Percentiles rank a stretch among this genome's conserved stretches.
Conservation (phyloP, 2,113 vertebrate species). For the Anarhynchus alexandrinus region DNA sequence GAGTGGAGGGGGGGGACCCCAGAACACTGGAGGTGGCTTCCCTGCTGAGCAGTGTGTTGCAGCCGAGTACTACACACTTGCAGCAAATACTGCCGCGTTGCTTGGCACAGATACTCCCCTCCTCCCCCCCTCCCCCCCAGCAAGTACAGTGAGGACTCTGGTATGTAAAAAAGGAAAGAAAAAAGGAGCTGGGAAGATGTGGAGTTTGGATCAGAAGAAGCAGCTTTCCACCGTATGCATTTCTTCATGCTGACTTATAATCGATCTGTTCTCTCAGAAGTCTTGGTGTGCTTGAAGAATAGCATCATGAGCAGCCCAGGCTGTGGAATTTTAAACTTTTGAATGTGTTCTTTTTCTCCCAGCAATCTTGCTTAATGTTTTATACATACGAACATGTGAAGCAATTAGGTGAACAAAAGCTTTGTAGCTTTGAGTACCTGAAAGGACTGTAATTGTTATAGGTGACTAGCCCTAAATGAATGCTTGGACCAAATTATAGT, state of each 20-base stretch:
- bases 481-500: background rate
- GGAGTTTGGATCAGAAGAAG: background rate
- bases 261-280: background rate
- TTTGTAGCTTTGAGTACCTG: background rate
- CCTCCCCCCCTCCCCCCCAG: no score
- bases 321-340: background rate
- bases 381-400: background rate
- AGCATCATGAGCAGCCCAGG: background rate
- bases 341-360: background rate
- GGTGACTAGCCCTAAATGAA: background rate
- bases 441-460: background rate
- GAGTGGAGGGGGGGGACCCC: background rate
- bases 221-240: background rate
- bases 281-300: background rate
- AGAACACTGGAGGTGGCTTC: rapidly evolving
- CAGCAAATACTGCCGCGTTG: rapidly evolving
- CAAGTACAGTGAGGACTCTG: background rate
- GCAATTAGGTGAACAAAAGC: background rate
- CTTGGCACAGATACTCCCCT: background rate
- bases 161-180: background rate
- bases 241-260: background rate
- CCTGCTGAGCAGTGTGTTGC: background rate
- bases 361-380: background rate
- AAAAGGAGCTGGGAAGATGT: background rate
- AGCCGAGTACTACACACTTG: background rate